Evolutionary conservation across 2,113 vertebrate species (phyloP), one percentile per base, ranked within the genome.

Genomic region (Gadus chalcogrammus): DNA sequence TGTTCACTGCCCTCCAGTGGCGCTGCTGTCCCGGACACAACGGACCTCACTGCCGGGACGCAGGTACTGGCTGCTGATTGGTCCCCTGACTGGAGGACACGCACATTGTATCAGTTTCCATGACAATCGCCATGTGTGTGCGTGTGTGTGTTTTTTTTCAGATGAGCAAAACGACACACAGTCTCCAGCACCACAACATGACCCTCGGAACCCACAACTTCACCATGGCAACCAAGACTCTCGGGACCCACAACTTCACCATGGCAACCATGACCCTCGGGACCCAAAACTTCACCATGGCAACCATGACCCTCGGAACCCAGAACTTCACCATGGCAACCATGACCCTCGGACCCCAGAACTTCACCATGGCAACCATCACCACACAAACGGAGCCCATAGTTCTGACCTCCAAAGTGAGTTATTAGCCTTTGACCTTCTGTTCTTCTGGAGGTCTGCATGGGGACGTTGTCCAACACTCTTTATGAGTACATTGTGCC

Each of bases 361-460:
- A 58, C 55, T 58, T 58, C 55, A 58, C 55, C 55, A 58, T 58
- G 55, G 55, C 55, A 58, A 58, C 55, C 55, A n/a, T 58, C 15
- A 17, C 55, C 55, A 35, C 31, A 35, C 31, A 35, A 35, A 35
- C 31, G 31, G 31, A 35, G 31, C 31, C 31, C 31, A 35, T 4
- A 7, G 31, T 35, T 35, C 31, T 35, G 31, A 35, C 31, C 31
- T 35, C 4, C 31, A 35, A 5, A 35, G 31, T 35, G 4, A 35
- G 31, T 35, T 35, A 4, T 35, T 35, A 35, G 1, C 31, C 31
- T 35, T 35, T 53, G 52, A 53, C 3, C 52, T 8, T 53, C 9
- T 53, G 1, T 1, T 53, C 31, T 35, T 4, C 4, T 35, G 31
- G 4, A 35, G 31, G 31, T 35, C 31, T 5, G 0, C 31, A 35